Conservation (phyloP, 2,797 vertebrate species). For the Hephaestus fuliginosus region DNA sequence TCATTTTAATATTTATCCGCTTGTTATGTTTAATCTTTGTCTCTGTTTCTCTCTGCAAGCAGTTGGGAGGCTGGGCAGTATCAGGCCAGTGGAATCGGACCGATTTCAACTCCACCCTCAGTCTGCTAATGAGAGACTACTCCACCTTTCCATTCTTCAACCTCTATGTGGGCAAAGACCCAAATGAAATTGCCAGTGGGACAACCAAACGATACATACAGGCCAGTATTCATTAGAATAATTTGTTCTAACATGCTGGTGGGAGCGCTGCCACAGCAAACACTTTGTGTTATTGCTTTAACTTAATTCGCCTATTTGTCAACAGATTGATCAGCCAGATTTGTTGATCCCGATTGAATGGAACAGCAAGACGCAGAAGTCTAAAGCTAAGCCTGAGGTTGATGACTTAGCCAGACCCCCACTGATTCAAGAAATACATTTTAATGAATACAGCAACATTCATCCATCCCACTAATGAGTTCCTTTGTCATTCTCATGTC, state of each 20-base stretch:
- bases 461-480: background rate
- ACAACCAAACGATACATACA: slow-evolving; percentile 75
- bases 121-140: slow-evolving; percentile 90
- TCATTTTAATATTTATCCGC: background rate
- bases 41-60: slow-evolving; percentile 1
- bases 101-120: slow-evolving; percentile 92
- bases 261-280: slow-evolving; percentile 5
- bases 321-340: slow-evolving; percentile 94
- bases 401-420: slow-evolving; percentile 19
- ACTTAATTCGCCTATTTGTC: slow-evolving; percentile 40
- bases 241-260: background rate
- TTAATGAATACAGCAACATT: background rate
- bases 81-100: slow-evolving; percentile 83
- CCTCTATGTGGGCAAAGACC: slow-evolving; percentile 86
- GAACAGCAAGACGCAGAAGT: slow-evolving; percentile 80
- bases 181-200: slow-evolving; percentile 71
- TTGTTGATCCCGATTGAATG: slow-evolving; percentile 89
- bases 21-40: background rate
- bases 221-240: slow-evolving; percentile 45
- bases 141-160: slow-evolving; percentile 94
- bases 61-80: slow-evolving; percentile 92
- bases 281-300: slow-evolving; percentile 30
- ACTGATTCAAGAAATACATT: slow-evolving; percentile 11
- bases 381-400: slow-evolving; percentile 87
- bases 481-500: slow-evolving; percentile 16